phyloP scores from a whole-genome alignment of 2,888 invertebrate species.

The Hyalella azteca region DNA sequence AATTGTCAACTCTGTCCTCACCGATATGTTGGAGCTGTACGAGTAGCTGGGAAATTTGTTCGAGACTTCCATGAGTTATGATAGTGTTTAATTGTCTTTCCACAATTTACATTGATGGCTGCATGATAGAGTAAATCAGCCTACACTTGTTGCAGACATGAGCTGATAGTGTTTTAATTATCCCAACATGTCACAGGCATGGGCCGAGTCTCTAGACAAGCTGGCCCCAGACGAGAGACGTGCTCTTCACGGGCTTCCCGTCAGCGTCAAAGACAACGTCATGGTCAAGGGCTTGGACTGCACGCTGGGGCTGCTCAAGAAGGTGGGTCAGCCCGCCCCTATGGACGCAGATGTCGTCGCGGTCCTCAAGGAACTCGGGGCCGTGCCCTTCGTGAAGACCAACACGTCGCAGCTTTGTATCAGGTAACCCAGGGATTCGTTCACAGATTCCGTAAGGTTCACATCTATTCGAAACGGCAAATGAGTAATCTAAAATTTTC shows the following conservation, averaged over 20 bases:
- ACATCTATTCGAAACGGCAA: too few species aligned
- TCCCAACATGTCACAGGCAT: not conserved
- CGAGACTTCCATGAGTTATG: not conserved
- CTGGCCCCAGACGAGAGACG: not conserved
- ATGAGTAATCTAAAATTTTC: too few species aligned
- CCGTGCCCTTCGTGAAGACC: constrained; percentile 65
- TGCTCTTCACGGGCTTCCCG: constrained; percentile 62
- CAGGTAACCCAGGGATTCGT: too few species aligned
- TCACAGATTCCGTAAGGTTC: too few species aligned
- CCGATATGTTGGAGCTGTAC: not conserved
- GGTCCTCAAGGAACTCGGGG: constrained; percentile 62
- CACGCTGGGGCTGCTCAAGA: constrained; percentile 62
- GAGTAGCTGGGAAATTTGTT: too few species aligned
- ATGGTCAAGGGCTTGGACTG: constrained; percentile 62
- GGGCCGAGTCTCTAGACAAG: not conserved
- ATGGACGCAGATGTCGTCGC: constrained; percentile 46
- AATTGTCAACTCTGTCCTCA: not conserved
- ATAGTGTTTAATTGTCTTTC: not conserved
- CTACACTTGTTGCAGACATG: not conserved
- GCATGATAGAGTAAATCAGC: not conserved
- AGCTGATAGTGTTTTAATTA: not conserved
- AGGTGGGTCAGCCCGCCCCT: constrained; percentile 60
- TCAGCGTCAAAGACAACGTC: constrained; percentile 62
- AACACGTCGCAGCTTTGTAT: constrained; percentile 63
- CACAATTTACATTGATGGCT: not conserved